Percentiles rank a stretch among this genome's conserved stretches.
phyloP scores from a whole-genome alignment of 92 coral and sea anemone species.

The Phymanthus crucifer region DNA sequence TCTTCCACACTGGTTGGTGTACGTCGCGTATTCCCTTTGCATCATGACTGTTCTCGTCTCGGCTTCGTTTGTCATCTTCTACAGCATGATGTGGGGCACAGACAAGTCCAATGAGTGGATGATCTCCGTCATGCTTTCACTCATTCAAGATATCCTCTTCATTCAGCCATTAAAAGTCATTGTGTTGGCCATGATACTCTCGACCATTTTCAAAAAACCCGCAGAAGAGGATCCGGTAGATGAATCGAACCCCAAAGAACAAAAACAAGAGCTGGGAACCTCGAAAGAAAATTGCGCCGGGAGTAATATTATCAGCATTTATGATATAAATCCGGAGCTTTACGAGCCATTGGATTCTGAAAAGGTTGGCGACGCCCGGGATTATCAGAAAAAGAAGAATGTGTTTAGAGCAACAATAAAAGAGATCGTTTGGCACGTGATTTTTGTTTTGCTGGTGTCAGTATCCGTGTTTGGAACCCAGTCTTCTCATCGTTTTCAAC shows the following conservation, averaged over 20 bases:
- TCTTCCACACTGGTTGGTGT: slow-evolving; percentile 60
- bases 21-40: slow-evolving; percentile 63
- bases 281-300: too few species aligned
- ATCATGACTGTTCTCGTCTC: slow-evolving; percentile 51
- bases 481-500: slow-evolving; percentile 36
- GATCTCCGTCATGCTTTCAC: slow-evolving; percentile 56
- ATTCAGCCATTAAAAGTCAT: slow-evolving; percentile 74
- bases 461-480: slow-evolving; percentile 51
- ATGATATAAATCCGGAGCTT: background rate
- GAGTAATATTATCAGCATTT: background rate
- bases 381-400: slow-evolving; percentile 20
- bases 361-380: slow-evolving; percentile 25
- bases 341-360: slow-evolving; percentile 23
- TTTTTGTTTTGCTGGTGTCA: slow-evolving; percentile 51
- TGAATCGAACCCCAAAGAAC: background rate
- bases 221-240: slow-evolving; percentile 59
- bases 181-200: slow-evolving; percentile 57
- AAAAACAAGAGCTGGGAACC: background rate
- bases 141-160: slow-evolving; percentile 72
- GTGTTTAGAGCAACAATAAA: slow-evolving; percentile 29
- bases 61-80: slow-evolving; percentile 54
- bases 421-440: slow-evolving; percentile 43
- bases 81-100: slow-evolving; percentile 86
- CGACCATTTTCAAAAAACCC: slow-evolving; percentile 71
- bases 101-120: slow-evolving; percentile 81